A percentile compares a stretch with the other conserved stretches of the same genome.
Conservation (phyloP, 2,888 invertebrate species). For the Eumerus sabulonum region DNA sequence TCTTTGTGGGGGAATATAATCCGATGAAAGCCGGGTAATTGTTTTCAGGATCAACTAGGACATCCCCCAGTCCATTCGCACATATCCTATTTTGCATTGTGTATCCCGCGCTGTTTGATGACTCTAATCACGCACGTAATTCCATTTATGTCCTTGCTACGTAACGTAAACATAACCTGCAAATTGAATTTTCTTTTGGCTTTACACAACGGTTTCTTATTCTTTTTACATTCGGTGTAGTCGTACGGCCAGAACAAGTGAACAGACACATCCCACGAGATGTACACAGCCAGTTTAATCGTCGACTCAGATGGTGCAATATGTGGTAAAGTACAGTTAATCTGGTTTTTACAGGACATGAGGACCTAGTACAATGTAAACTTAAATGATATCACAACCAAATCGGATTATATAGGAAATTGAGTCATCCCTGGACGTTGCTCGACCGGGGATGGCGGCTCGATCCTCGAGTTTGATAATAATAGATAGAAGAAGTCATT, state of each 20-base stretch:
- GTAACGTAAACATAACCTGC: conserved; percentile 24
- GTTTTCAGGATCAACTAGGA: conserved; percentile 51
- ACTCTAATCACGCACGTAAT: background rate
- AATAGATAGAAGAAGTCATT: conserved; percentile 38
- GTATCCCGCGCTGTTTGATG: background rate
- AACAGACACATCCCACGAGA: conserved; percentile 17
- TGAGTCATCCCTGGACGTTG: conserved; percentile 59
- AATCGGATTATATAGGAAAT: conserved; percentile 66
- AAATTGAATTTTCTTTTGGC: conserved; percentile 46
- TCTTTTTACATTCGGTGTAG: background rate
- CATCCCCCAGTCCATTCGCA: conserved; percentile 11
- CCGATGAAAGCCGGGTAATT: conserved; percentile 56
- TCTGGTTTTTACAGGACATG: conserved; percentile 46
- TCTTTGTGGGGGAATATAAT: conserved; percentile 34
- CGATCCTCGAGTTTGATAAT: background rate
- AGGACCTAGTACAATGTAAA: conserved; percentile 54
- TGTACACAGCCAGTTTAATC: conserved; percentile 40
- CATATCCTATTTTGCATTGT: conserved; percentile 23
- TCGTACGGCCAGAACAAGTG: too few relatives aligned
- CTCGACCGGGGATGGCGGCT: background rate
- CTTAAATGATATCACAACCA: conserved; percentile 62
- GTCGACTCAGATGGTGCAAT: conserved; percentile 47
- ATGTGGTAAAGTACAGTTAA: conserved; percentile 53
- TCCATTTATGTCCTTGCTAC: background rate
- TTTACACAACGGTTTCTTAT: background rate